Percentiles rank a stretch among this genome's conserved stretches.
Evolutionary conservation across 2,113 vertebrate species (phyloP).

Genomic region (Oryzias celebensis): DNA sequence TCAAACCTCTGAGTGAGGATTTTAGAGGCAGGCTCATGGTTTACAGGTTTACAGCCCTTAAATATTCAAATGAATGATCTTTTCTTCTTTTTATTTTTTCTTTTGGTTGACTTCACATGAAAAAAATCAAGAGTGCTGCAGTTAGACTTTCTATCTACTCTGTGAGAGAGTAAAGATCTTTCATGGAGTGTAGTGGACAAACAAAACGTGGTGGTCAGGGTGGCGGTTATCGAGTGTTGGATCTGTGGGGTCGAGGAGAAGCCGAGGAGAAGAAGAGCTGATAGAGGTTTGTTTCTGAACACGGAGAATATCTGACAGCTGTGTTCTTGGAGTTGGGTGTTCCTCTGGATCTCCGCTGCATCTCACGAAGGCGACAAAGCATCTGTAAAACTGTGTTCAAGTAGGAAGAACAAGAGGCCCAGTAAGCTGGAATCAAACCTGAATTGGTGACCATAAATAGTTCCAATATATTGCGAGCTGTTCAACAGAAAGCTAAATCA

Average conservation of each 20-base stretch:
- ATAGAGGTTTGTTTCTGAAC: conserved; percentile 21
- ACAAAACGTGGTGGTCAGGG: conserved; percentile 31
- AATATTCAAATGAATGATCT: too few species aligned
- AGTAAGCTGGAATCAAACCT: not conserved
- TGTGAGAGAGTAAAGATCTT: not conserved
- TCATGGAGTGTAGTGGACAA: conserved; percentile 63
- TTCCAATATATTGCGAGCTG: too few species aligned
- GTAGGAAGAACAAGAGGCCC: not conserved
- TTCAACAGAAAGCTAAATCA: too few species aligned
- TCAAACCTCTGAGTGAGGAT: too few species aligned
- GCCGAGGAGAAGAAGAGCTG: conserved; percentile 14
- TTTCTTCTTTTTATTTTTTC: not conserved
- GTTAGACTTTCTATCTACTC: not conserved
- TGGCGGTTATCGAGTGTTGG: conserved; percentile 10
- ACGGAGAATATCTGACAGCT: not conserved
- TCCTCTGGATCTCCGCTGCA: conserved; percentile 53
- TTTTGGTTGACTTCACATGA: not conserved
- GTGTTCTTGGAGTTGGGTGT: not conserved
- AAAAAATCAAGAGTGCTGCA: not conserved
- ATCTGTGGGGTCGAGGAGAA: conserved; percentile 8
- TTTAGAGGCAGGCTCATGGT: too few species aligned
- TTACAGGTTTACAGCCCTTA: too few species aligned
- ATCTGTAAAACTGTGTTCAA: conserved; percentile 67
- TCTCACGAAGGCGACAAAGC: conserved; percentile 68
- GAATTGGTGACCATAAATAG: too few species aligned